A percentile compares a stretch with the other conserved stretches of the same genome.
Evolutionary conservation across 2,113 vertebrate species (phyloP).

Genomic region (Heteronetta atricapilla): DNA sequence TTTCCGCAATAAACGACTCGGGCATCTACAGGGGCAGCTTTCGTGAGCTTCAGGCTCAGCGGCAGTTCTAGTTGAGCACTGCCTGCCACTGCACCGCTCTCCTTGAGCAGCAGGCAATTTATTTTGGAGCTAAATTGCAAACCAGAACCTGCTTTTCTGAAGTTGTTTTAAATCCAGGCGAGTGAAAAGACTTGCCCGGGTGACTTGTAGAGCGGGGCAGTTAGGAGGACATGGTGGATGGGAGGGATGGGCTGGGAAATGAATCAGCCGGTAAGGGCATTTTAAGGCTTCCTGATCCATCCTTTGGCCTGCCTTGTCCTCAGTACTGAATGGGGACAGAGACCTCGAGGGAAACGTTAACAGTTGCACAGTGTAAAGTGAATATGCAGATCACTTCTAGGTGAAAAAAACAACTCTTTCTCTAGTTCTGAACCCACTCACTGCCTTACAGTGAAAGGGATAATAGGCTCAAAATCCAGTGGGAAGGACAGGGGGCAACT

Average conservation of each 20-base stretch:
- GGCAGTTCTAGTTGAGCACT: background rate
- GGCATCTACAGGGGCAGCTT: background rate
- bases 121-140: background rate
- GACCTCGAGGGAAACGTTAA: background rate
- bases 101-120: background rate
- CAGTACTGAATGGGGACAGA: background rate
- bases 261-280: background rate
- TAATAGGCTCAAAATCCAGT: background rate
- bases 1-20: background rate
- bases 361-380: background rate
- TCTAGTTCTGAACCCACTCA: accelerated
- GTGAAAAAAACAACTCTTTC: background rate
- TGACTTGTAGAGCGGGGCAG: background rate
- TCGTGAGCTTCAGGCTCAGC: background rate
- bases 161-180: background rate
- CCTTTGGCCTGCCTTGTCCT: background rate
- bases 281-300: background rate
- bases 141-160: background rate
- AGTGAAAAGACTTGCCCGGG: background rate
- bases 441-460: background rate
- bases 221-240: background rate
- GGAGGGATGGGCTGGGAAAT: background rate
- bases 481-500: background rate
- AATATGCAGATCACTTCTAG: background rate
- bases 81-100: accelerated